Evolutionary conservation across 2,797 vertebrate species (phyloP), one percentile per base, ranked within the genome.

Genomic region (Betta splendens): DNA sequence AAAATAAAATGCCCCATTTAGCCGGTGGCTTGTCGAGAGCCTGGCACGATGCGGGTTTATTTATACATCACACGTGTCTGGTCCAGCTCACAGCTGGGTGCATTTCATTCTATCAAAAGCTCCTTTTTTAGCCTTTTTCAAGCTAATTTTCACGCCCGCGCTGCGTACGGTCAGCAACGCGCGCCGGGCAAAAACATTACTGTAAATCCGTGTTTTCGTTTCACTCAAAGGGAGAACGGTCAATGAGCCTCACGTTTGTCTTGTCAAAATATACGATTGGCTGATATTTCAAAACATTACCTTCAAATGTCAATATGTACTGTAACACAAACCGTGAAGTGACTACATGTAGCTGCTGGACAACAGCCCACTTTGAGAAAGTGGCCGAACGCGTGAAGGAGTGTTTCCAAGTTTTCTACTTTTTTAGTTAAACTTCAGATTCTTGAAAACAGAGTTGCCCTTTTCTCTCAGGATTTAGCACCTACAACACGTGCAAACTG

Each of bases 21-120:
- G 76, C 79, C 46, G 52, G 69, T 63, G 79, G 89, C 87, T 88
- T 85, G 83, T 86, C 85, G 79, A 87, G 85, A 88, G 79, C 66
- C 79, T 92, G 90, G 88, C 90, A 58, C 48, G 58, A 73, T 80
- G 50, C 61, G 57, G 68, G 87, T 90, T 92, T 93, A 92, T 93
- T 93, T 92, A 92, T 89, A 86, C 80, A 82, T 89, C 76, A 77
- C 85, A 84, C 84, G 85, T 88, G 86, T 85, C 39, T 54, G 71
- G 85, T 89, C 87, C 89, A 91, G 78, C 85, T 84, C 90, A 84
- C 87, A 92, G 89, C 84, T 67, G 87, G 90, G 82, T 69, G 84
- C 81, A 85, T 86, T 87, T 90, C 87, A 58, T 77, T 89, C 86
- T 61, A 86, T 92, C 87, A 92, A 92, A 91, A 92, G 89, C 84